Percentiles rank a stretch among this genome's conserved stretches.
Conservation (phyloP, 2,113 vertebrate genomes). For the Clarias magur region DNA sequence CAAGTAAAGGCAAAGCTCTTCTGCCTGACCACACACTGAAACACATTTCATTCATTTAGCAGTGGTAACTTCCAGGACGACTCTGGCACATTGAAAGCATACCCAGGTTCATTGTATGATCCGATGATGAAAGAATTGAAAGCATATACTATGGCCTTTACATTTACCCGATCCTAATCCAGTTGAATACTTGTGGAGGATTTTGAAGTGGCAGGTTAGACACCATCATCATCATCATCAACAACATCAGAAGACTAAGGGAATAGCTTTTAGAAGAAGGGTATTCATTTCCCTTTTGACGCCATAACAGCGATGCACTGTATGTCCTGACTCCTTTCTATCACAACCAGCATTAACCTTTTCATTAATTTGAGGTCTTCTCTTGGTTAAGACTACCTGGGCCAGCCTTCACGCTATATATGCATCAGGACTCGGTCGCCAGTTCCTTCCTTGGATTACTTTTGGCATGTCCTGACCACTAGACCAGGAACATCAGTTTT, state of each 20-base stretch:
- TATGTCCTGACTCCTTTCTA: too few species aligned
- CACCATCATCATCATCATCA: neutral
- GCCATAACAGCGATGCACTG: too few species aligned
- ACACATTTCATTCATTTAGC: neutral
- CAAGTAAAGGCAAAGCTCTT: neutral
- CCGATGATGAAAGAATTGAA: neutral
- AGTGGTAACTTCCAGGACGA: neutral
- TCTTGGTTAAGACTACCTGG: too few species aligned
- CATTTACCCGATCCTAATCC: neutral
- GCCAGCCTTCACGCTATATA: too few species aligned
- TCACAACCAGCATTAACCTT: too few species aligned
- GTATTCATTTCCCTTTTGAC: too few species aligned
- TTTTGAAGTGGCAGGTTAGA: neutral
- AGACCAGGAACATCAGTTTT: too few species aligned
- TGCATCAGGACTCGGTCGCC: too few species aligned
- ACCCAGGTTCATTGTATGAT: neutral
- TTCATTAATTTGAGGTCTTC: too few species aligned
- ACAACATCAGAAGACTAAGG: neutral
- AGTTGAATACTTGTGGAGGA: neutral
- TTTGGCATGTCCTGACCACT: too few species aligned
- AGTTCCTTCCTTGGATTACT: too few species aligned
- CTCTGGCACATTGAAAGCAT: neutral
- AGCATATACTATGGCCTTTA: neutral
- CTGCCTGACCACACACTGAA: neutral
- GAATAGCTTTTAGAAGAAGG: neutral